Evolutionary conservation across 2,797 vertebrate species (phyloP).

Genomic region (Hafferia zeledoni): DNA sequence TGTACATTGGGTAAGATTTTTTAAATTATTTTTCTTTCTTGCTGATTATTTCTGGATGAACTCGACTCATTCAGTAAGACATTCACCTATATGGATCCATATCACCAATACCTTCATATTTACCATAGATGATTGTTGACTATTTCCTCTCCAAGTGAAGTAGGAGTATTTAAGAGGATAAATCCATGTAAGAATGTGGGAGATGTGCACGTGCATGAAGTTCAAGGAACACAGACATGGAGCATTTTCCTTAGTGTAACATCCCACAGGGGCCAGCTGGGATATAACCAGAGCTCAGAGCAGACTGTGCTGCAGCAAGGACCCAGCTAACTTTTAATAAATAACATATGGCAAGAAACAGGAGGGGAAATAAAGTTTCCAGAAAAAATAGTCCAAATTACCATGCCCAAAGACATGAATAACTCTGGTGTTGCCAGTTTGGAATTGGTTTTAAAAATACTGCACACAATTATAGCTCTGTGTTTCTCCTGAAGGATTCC

Average conservation of each 20-base stretch:
- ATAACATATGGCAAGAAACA: neutral
- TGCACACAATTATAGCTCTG: neutral
- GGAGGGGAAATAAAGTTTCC: neutral
- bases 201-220: neutral
- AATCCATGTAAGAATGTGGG: accelerated
- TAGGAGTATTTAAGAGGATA: neutral
- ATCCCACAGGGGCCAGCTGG: neutral
- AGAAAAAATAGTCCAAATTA: neutral
- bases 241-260: neutral
- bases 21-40: neutral
- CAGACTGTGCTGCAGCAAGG: neutral
- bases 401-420: neutral
- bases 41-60: neutral
- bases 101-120: neutral
- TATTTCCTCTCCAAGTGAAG: neutral
- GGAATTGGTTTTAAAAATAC: neutral
- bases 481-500: neutral
- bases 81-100: neutral
- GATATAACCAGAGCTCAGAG: neutral
- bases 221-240: neutral
- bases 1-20: neutral
- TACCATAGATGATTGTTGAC: neutral
- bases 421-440: neutral
- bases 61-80: neutral
- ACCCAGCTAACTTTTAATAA: neutral